phyloP scores from a whole-genome alignment of 2,797 vertebrate species.

The Decapterus maruadsi region DNA sequence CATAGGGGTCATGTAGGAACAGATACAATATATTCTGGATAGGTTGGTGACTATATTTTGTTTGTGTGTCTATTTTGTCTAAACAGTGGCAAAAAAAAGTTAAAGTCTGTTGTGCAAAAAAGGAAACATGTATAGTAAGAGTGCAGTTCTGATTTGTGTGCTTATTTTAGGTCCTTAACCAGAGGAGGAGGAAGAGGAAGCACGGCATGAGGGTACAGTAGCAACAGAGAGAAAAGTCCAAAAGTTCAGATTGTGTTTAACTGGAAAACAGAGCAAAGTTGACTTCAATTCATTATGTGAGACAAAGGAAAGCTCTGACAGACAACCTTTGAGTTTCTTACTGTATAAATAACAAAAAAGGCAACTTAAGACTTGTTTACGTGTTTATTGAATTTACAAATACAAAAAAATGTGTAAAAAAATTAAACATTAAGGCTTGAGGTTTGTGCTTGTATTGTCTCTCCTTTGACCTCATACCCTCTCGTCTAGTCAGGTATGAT shows the following conservation, averaged over 20 bases:
- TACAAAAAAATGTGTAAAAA: too few species aligned
- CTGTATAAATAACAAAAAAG: background rate
- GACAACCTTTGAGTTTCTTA: background rate
- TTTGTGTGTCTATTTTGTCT: too few species aligned
- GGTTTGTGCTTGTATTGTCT: background rate
- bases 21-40: too few species aligned
- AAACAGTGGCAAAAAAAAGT: background rate
- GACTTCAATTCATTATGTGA: too few species aligned
- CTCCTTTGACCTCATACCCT: background rate
- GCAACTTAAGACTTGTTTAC: background rate
- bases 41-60: too few species aligned
- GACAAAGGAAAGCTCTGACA: too few species aligned
- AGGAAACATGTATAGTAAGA: background rate
- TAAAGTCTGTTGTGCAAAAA: background rate
- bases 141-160: too few species aligned
- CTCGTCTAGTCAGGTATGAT: slow-evolving; percentile 38
- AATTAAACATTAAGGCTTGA: too few species aligned
- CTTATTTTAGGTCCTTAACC: background rate
- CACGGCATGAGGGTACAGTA: too few species aligned
- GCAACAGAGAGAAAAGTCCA: background rate
- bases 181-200: background rate
- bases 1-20: too few species aligned
- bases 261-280: background rate
- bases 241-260: background rate
- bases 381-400: background rate